phyloP scores from a whole-genome alignment of 2,113 vertebrate species.

The Seriola dumerili region DNA sequence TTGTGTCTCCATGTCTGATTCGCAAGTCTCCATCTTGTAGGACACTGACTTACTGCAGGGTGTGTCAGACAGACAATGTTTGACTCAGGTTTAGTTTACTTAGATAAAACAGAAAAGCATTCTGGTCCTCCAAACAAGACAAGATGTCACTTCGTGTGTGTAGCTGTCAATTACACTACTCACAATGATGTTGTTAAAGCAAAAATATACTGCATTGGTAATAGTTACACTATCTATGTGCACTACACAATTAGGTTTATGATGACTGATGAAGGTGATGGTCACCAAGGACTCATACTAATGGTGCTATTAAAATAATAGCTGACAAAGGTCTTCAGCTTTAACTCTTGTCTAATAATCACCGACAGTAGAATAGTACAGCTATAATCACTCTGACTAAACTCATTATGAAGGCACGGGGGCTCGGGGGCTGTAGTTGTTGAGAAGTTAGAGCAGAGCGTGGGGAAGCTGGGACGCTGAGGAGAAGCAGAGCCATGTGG shows the following conservation, averaged over 20 bases:
- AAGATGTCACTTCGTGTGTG: neutral
- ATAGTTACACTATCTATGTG: conserved; percentile 24
- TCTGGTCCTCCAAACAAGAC: neutral
- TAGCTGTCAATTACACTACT: conserved; percentile 4
- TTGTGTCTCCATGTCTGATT: conserved; percentile 89
- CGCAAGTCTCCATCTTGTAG: conserved; percentile 89
- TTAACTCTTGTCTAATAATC: conserved; percentile 69
- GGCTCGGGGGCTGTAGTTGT: conserved; percentile 42
- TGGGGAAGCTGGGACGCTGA: conserved; percentile 31
- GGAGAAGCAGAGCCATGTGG: conserved; percentile 45
- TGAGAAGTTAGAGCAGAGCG: conserved; percentile 49
- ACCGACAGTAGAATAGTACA: conserved; percentile 72
- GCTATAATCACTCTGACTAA: conserved; percentile 75
- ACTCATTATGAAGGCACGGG: conserved; percentile 71
- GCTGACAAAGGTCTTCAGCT: conserved; percentile 74
- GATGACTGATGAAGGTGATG: conserved; percentile 68
- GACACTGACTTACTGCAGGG: conserved; percentile 85
- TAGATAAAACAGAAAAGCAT: conserved; percentile 74
- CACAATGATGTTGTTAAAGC: conserved; percentile 12
- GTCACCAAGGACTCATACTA: conserved; percentile 73
- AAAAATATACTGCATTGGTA: conserved; percentile 19
- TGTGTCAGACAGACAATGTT: conserved; percentile 67
- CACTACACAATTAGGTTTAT: conserved; percentile 52
- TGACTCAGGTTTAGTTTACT: conserved; percentile 85
- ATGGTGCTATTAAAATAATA: conserved; percentile 75